Evolutionary conservation across 2,797 vertebrate genomes (phyloP), one percentile per base, ranked within the genome.

Genomic region (Hafferia zeledoni): DNA sequence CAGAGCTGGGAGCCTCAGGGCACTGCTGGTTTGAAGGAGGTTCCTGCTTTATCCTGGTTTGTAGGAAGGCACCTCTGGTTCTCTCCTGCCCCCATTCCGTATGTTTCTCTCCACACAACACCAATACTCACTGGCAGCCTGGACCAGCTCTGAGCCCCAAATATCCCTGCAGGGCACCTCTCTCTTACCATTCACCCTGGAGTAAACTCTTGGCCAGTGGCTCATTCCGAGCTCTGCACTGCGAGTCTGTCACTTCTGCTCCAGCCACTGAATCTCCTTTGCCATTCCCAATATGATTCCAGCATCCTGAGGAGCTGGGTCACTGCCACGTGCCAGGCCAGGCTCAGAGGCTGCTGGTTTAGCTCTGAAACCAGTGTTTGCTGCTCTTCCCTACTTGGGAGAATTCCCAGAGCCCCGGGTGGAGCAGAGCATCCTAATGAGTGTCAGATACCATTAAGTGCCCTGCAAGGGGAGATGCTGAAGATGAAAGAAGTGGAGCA

Each of bases 401-500:
- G 74, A 53, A 11, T 30, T 87, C 71, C 37, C 88, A n/a, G 76
- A 75, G 63, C 86, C 61, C 61, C 7, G 11, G 37, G 31, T 64
- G 67, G 90, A 76, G 94, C 91, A 41, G 57, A 85, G 79, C 88
- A 64, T 81, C 88, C 83, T 53, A 53, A 79, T 59, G 74, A 86
- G 63, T 35, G 55, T 89, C 93, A 89, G 72, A 55, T 41, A 19
- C 60, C 81, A 67, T 95, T 85, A 72, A n/a, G 53, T 6, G 76
- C 87, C 83, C 28, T n/a, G 91, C 27, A 13, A 23, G 63, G 56
- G 59, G 79, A 50, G 50, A 56, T 61, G 85, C 92, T 50, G 44
- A 57, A 92, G 79, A 94, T 89, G 68, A 89, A 91, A 87, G 88
- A 65, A 94, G 57, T 57, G 37, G 91, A 90, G 33, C 83, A 75